Evolutionary conservation across 92 coral and sea anemone species (phyloP), one percentile per base, ranked within the genome.

Genomic region (Siderastrea siderea): DNA sequence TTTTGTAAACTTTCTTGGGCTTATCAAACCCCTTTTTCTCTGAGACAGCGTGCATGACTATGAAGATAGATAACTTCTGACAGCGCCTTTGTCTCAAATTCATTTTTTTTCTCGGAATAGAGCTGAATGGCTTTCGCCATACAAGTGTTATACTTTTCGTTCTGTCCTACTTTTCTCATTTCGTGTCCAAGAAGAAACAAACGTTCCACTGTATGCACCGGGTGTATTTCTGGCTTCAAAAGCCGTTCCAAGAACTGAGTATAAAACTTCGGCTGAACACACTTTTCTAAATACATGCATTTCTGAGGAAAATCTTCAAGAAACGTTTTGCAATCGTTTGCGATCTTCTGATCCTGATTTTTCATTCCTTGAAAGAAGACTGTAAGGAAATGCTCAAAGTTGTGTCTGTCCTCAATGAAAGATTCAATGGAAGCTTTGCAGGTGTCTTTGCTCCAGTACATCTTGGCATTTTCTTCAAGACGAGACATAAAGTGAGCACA

Each of bases 171-270:
- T 63, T 78, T 83, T 47, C 88, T 76, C 63, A 12, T 68, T 47
- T 82, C 92, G 38, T 83, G 65, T 14, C 84, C 92, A 50, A 77
- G 88, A 10, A 75, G 80, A 47, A 88, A 89, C 59, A 75, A 74
- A 13, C 76, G 84, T 58, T 68, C 88, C n/a, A 89, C 88, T 4
- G 13, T 12, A 51, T 5, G 79, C 13, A 83, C 73, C 9, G 72
- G 46, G 2, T 76, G 68, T 6, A 13, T 7, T 44, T 19, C 47
- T 67, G 75, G 47, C 8, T 73, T 1, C 4, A 89, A 55, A 1
- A 89, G 3, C 45, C 51, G 14, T 9, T 63, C 38, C 47, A 89
- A 68, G 45, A 69, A 43, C 15, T 43, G 9, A 19, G 48, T 19
- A 17, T 77, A 89, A 5, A 68, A 15, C 12, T 69, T 76, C 12